These are phyloP conservation scores for Sphaerodactylus townsendi DNA, from an alignment of 2,113 vertebrate species.

Conservation along the genomic window DNA sequence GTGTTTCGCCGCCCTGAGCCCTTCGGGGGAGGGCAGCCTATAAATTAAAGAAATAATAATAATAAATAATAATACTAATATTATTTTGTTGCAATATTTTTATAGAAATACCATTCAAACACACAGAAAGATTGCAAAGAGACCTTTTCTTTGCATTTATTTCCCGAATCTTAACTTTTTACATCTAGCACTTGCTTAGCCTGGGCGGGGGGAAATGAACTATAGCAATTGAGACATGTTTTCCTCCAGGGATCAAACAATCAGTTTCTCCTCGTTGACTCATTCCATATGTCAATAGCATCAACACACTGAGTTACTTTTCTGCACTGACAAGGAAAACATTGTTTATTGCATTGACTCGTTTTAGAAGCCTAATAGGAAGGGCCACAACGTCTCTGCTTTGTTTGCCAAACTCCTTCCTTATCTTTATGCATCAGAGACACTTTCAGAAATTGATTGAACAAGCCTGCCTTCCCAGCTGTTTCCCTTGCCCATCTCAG, in stretches of 20 bases:
- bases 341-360: background rate
- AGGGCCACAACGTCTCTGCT: background rate
- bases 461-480: background rate
- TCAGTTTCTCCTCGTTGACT: background rate
- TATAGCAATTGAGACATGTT: background rate
- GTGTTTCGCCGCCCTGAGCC: too few species aligned
- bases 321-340: background rate
- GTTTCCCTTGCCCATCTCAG: background rate
- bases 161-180: background rate
- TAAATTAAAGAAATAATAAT: too few species aligned
- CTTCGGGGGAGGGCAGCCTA: too few species aligned
- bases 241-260: background rate
- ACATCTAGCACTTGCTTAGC: background rate
- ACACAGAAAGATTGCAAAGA: background rate
- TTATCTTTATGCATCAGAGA: constrained; percentile 11
- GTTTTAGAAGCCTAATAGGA: background rate
- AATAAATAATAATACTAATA: too few species aligned
- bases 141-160: too few species aligned
- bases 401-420: constrained; percentile 9
- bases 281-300: background rate
- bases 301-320: background rate
- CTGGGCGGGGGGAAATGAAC: background rate
- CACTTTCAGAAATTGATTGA: background rate
- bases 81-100: background rate
- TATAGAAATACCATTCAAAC: background rate